phyloP scores from a whole-genome alignment of 2,797 vertebrate genomes.

The Euphonia xanthogaster region DNA sequence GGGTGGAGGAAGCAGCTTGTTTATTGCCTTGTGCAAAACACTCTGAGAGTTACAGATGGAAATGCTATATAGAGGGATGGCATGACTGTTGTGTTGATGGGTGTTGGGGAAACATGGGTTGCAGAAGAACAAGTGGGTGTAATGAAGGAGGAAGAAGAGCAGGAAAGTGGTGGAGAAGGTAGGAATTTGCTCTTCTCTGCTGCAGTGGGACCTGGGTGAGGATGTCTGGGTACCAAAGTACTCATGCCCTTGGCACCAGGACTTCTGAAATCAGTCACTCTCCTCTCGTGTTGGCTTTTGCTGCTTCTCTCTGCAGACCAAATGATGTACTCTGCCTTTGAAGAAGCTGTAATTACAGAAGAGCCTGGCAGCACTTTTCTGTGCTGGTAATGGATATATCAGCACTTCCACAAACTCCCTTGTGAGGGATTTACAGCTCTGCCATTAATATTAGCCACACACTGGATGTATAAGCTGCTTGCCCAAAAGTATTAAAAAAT shows the following conservation, averaged over 20 bases:
- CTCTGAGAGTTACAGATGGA: constrained; percentile 2
- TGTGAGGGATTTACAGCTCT: constrained; percentile 41
- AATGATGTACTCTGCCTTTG: constrained; percentile 4
- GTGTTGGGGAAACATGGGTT: constrained; percentile 13
- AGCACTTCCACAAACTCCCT: constrained; percentile 35
- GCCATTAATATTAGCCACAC: constrained; percentile 33
- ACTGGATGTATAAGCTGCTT: background rate
- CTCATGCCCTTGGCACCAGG: background rate
- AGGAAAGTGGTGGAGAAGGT: background rate
- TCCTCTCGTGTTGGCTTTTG: rapidly evolving
- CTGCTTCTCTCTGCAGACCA: constrained; percentile 39
- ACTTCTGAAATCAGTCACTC: background rate
- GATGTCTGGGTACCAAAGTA: background rate
- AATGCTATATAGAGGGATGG: background rate
- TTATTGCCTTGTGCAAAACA: background rate
- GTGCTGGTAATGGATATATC: constrained; percentile 37
- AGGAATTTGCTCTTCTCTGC: background rate
- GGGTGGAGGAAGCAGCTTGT: constrained; percentile 19
- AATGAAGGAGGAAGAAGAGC: background rate
- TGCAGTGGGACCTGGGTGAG: background rate
- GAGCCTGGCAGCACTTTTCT: background rate
- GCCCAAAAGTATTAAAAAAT: constrained; percentile 12
- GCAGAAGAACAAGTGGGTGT: background rate
- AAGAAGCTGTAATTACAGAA: constrained; percentile 54
- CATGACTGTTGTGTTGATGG: background rate